phyloP scores from a whole-genome alignment of 37 sponge, comb jelly and placozoan genomes.

The Theonella swinhoei region DNA sequence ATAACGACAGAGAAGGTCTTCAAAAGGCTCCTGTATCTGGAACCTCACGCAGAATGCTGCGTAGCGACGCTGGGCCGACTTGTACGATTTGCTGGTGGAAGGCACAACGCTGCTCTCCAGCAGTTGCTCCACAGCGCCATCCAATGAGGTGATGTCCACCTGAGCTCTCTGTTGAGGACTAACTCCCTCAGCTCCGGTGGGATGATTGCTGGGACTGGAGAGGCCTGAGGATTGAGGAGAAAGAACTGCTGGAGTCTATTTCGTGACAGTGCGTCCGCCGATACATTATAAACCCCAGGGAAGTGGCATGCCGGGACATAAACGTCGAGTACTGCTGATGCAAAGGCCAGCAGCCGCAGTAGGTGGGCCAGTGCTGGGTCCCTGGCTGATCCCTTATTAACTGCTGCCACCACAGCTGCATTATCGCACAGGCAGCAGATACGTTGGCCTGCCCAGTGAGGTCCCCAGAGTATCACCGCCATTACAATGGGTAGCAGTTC shows the following conservation, averaged over 20 bases:
- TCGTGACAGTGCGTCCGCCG: conserved; percentile 23
- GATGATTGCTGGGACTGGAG: not conserved
- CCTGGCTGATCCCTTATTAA: no score
- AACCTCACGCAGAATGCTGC: conserved; percentile 26
- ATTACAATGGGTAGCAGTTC: conserved; percentile 26
- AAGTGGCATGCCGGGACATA: not conserved
- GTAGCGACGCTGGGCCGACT: conserved; percentile 25
- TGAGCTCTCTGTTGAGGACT: not conserved
- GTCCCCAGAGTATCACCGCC: conserved; percentile 15
- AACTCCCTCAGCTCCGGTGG: not conserved
- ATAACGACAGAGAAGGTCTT: no score
- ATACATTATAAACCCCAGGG: not conserved
- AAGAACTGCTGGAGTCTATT: conserved; percentile 10
- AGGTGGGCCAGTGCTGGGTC: conserved; percentile 11
- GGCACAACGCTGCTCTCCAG: conserved; percentile 15
- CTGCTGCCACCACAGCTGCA: no score
- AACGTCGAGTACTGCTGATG: not conserved
- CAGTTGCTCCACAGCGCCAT: not conserved
- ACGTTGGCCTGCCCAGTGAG: not conserved
- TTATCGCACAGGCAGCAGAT: no score
- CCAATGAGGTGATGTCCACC: conserved; percentile 42
- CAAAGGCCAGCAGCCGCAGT: conserved; percentile 17
- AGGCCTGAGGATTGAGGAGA: conserved; percentile 1
- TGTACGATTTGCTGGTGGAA: conserved; percentile 37
- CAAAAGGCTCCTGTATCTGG: not conserved